phyloP scores from a whole-genome alignment of 2,888 invertebrate species.

The Sphaerophoria rueppellii region DNA sequence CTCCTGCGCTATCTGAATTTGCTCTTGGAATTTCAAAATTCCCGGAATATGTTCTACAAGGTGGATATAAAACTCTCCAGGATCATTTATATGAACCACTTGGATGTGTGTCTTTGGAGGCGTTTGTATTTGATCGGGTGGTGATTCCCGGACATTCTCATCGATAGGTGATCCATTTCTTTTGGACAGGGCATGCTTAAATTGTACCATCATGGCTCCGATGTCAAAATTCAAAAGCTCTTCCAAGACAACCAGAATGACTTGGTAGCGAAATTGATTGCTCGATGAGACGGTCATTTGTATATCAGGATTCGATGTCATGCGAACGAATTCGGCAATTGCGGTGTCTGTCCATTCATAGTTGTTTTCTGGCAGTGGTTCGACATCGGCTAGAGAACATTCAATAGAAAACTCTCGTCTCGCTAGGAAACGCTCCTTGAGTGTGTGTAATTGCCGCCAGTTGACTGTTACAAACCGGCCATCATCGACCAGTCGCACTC shows the following conservation, averaged over 20 bases:
- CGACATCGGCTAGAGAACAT: slow-evolving; percentile 81
- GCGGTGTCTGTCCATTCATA: slow-evolving; percentile 81
- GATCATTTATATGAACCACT: slow-evolving; percentile 83
- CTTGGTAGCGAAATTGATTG: slow-evolving; percentile 77
- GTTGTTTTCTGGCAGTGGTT: slow-evolving; percentile 79
- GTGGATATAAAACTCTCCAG: slow-evolving; percentile 85
- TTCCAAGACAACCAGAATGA: slow-evolving; percentile 81
- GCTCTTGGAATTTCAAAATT: slow-evolving; percentile 83
- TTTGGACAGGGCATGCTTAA: slow-evolving; percentile 82
- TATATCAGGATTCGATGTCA: slow-evolving; percentile 79
- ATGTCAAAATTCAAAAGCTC: slow-evolving; percentile 82
- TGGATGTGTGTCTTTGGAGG: slow-evolving; percentile 77
- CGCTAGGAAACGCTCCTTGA: slow-evolving; percentile 79
- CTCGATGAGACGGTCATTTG: slow-evolving; percentile 80
- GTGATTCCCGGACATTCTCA: too few species aligned
- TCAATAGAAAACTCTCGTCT: slow-evolving; percentile 76
- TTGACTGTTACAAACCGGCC: slow-evolving; percentile 84
- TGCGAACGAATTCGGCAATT: slow-evolving; percentile 79
- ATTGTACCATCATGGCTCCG: slow-evolving; percentile 83
- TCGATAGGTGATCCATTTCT: slow-evolving; percentile 77
- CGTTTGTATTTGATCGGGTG: too few species aligned
- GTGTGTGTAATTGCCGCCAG: slow-evolving; percentile 82
- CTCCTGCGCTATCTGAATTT: slow-evolving; percentile 82
- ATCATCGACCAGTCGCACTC: slow-evolving; percentile 83
- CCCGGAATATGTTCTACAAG: slow-evolving; percentile 82